Conservation (phyloP, 2,888 invertebrate genomes). For the Ochropacha duplaris region DNA sequence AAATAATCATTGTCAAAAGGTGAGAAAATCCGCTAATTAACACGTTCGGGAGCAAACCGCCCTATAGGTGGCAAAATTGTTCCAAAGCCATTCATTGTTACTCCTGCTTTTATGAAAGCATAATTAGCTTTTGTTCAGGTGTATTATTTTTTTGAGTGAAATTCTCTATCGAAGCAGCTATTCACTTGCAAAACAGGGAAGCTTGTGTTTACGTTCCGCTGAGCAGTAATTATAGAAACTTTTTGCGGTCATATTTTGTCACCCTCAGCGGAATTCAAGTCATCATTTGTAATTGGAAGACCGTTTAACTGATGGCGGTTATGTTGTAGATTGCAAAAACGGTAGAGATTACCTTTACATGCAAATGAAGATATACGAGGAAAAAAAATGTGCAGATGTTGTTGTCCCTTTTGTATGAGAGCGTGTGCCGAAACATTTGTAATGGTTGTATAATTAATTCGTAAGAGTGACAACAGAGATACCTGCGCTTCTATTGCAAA, state of each 20-base stretch:
- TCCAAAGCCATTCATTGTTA: slow-evolving; percentile 53
- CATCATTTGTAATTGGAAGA: slow-evolving; percentile 64
- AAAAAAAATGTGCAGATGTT: slow-evolving; percentile 17
- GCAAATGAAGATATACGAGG: slow-evolving; percentile 5
- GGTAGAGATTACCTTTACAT: not conserved
- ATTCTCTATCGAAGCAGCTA: slow-evolving; percentile 47
- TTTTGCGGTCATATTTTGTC: slow-evolving; percentile 49
- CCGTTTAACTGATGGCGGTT: slow-evolving; percentile 14
- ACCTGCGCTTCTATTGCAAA: slow-evolving; percentile 61
- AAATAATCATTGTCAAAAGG: slow-evolving; percentile 66
- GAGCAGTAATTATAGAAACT: slow-evolving; percentile 65
- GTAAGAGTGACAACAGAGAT: slow-evolving; percentile 57
- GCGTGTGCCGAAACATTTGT: slow-evolving; percentile 52
- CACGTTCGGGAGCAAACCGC: slow-evolving; percentile 51
- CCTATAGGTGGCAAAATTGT: slow-evolving; percentile 55
- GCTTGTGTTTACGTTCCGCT: slow-evolving; percentile 64
- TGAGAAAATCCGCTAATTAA: slow-evolving; percentile 80
- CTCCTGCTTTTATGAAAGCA: slow-evolving; percentile 56
- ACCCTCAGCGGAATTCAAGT: slow-evolving; percentile 51
- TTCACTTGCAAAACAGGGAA: slow-evolving; percentile 68
- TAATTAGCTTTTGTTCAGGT: slow-evolving; percentile 77
- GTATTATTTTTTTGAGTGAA: slow-evolving; percentile 64
- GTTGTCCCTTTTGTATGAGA: slow-evolving; percentile 43
- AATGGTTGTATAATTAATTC: slow-evolving; percentile 70
- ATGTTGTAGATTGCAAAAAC: not conserved